Percentiles rank a stretch among this genome's conserved stretches.
phyloP scores from a whole-genome alignment of 2,113 vertebrate genomes.

The Cacatua alba region DNA sequence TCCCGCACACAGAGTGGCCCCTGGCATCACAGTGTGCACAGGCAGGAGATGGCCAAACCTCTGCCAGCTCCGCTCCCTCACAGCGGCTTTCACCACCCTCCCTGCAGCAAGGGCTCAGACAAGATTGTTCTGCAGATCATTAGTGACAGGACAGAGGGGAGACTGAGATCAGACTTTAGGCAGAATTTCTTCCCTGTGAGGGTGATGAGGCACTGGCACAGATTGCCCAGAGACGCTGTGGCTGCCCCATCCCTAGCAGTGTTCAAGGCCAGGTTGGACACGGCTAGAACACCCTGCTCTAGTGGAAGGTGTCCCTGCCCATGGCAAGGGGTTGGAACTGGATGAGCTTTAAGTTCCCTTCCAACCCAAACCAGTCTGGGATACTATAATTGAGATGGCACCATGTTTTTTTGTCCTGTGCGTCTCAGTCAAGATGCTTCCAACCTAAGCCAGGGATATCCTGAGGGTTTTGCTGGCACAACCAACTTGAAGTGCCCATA shows the following conservation, averaged over 20 bases:
- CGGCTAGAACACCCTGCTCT: neutral
- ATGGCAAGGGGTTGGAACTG: no score
- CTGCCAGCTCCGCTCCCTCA: neutral
- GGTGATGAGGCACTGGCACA: neutral
- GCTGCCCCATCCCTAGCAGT: neutral
- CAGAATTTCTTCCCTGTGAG: neutral
- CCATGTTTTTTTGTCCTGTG: neutral
- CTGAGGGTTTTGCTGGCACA: neutral
- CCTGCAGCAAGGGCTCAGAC: neutral
- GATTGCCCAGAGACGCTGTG: neutral
- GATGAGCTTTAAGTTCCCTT: no score
- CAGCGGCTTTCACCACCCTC: rapidly evolving
- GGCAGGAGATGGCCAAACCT: neutral
- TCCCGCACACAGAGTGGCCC: rapidly evolving
- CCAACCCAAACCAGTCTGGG: neutral
- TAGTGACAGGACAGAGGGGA: neutral
- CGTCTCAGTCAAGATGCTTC: neutral
- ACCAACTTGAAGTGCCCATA: rapidly evolving
- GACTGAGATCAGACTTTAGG: neutral
- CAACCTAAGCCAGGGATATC: neutral
- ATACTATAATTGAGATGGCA: neutral
- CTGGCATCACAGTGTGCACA: rapidly evolving
- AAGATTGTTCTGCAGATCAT: neutral
- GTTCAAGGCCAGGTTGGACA: neutral
- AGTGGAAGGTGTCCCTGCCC: neutral